These are phyloP conservation scores for Hemibates koningsi DNA, from an alignment of 2,113 vertebrate genomes.

Conservation along the genomic window DNA sequence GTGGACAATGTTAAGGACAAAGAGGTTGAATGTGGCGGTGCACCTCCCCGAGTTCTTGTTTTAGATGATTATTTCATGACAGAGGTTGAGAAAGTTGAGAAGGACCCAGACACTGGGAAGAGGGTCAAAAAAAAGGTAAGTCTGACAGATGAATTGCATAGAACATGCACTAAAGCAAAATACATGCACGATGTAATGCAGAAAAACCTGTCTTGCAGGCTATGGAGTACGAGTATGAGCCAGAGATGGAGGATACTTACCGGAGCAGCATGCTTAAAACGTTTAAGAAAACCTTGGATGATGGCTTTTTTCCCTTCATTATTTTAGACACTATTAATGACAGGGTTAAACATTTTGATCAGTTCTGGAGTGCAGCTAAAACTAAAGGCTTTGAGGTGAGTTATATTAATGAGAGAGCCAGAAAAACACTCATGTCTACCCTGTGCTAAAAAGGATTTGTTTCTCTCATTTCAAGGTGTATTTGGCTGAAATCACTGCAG, in stretches of 20 bases:
- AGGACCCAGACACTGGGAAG: slow-evolving; percentile 92
- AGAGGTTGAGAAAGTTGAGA: slow-evolving; percentile 91
- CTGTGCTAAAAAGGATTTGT: background rate
- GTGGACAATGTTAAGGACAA: slow-evolving; percentile 80
- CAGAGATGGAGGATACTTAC: slow-evolving; percentile 96
- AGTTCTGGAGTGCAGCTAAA: slow-evolving; percentile 98
- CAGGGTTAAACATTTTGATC: slow-evolving; percentile 92
- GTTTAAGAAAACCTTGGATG: slow-evolving; percentile 96
- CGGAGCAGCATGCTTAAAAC: slow-evolving; percentile 98
- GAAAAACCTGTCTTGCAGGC: slow-evolving; percentile 65
- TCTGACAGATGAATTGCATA: background rate
- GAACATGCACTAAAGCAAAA: background rate
- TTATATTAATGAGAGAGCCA: background rate
- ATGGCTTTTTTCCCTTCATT: slow-evolving; percentile 98
- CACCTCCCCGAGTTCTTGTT: slow-evolving; percentile 92
- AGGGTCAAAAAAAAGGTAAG: slow-evolving; percentile 91
- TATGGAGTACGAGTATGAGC: slow-evolving; percentile 96
- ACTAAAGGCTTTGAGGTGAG: slow-evolving; percentile 97
- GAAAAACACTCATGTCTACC: background rate
- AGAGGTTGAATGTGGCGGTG: slow-evolving; percentile 94
- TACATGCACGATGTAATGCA: background rate
- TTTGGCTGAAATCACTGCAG: slow-evolving; percentile 92
- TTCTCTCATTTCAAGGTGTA: slow-evolving; percentile 79
- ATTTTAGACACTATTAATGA: slow-evolving; percentile 97
- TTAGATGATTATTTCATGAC: slow-evolving; percentile 98